Base-by-base conservation (phyloP, 2,888 invertebrate species). In the Caenorhabditis imperialis region DNA sequence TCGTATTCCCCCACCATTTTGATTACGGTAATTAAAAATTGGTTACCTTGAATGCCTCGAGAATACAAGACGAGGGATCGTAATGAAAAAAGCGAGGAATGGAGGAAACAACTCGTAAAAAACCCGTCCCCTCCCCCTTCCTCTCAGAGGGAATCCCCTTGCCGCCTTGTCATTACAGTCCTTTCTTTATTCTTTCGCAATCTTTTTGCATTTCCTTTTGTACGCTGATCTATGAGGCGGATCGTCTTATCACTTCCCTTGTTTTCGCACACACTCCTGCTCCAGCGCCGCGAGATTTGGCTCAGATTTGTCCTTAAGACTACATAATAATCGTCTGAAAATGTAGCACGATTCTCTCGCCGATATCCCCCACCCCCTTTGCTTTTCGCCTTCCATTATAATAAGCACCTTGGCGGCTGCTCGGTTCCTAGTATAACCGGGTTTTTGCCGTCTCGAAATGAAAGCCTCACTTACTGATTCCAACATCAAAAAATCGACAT, bases 61-160 rank as follows among this genome's bases (percentile, higher is more conserved):
- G 22, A 42, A 16, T 16, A 44, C 14, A 30, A 22, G 30, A 58
- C 18, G 48, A 37, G 42, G 22, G 20, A 25, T 47, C 45, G 60
- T 60, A 60, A 58, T 53, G 40, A 60, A 69, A 50, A 69, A 42
- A 42, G 42, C 6, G 20, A 42, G 42, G n/a, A n/a, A 20, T 42
- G 42, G 42, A 42, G 45, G 53, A 51, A 58, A 60, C 69, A 69
- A 69, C 60, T 69, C 69, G 60, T 60, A 69, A 60, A 69, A 69
- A 65, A 48, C 65, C 65, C 42, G 55, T 48, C 50, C 48, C 47
- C 54, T 54, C 48, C 53, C n/a, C n/a, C 51, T 33, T 42, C 42
- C 14, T 48, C 30, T 33, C 38, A 23, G 48, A 23, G 23, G 65
- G 65, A 47, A 50, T 65, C 47, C 65, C 65, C 57, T 18, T 44